A percentile compares a stretch with the other conserved stretches of the same genome.
phyloP scores from a whole-genome alignment of 2,113 vertebrate genomes.

The Sus scrofa region DNA sequence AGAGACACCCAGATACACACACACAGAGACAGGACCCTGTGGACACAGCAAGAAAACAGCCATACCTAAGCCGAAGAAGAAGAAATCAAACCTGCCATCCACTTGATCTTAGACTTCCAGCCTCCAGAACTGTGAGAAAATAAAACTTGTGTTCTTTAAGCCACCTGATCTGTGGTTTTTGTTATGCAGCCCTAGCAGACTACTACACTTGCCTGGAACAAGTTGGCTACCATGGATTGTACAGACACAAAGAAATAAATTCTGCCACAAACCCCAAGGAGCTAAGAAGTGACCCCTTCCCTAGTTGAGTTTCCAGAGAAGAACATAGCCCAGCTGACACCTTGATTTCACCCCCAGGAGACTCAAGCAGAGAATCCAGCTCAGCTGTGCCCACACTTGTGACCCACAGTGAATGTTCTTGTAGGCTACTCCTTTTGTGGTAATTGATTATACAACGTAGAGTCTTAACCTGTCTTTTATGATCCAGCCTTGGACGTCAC shows the following conservation, averaged over 20 bases:
- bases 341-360: background rate
- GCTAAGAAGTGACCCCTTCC: background rate
- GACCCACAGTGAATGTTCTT: too few relatives aligned
- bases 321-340: background rate
- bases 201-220: background rate
- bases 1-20: too few relatives aligned
- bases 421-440: too few relatives aligned
- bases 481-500: background rate
- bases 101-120: background rate
- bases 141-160: background rate
- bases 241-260: background rate
- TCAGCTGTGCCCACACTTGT: rapidly evolving
- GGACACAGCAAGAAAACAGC: background rate
- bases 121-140: background rate
- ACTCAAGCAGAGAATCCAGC: background rate
- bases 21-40: background rate
- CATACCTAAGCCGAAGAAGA: background rate
- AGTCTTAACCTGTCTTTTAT: background rate
- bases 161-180: background rate
- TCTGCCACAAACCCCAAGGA: background rate
- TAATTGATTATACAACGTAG: background rate
- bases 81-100: background rate
- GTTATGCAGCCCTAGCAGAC: background rate
- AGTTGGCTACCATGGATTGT: rapidly evolving
- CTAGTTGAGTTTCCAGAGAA: background rate